Evolutionary conservation across 2,797 vertebrate species (phyloP).

Genomic region (Enteromius afrohamiltoni): DNA sequence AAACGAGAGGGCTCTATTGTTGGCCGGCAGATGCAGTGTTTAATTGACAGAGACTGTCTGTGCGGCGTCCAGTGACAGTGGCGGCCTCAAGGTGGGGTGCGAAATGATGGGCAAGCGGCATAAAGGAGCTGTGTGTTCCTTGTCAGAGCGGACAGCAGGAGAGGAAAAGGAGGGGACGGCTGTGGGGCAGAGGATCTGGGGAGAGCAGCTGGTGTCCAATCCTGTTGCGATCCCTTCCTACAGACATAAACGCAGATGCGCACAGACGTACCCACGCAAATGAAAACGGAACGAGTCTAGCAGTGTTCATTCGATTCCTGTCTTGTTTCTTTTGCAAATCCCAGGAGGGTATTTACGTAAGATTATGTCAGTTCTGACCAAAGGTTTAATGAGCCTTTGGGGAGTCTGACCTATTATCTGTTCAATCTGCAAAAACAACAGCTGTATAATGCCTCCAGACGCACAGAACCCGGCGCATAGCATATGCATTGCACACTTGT

Average conservation of each 20-base stretch:
- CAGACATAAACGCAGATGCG: conserved; percentile 40
- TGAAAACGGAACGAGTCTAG: conserved; percentile 50
- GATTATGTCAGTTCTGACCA: conserved; percentile 76
- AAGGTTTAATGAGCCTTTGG: conserved; percentile 74
- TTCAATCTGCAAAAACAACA: conserved; percentile 70
- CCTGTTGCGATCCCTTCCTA: conserved; percentile 71
- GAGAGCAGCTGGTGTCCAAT: conserved; percentile 77
- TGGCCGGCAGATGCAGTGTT: conserved; percentile 73
- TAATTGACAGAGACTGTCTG: conserved; percentile 76
- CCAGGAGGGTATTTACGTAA: conserved; percentile 74
- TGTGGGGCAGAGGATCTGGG: conserved; percentile 49
- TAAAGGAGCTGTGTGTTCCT: conserved; percentile 77
- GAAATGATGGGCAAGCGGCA: conserved; percentile 78
- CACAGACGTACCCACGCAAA: conserved; percentile 48
- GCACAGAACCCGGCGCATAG: conserved; percentile 24
- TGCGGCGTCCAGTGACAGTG: conserved; percentile 66
- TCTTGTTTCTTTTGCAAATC: conserved; percentile 63
- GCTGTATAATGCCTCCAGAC: conserved; percentile 62
- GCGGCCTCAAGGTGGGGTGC: conserved; percentile 73
- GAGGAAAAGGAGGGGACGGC: conserved; percentile 56
- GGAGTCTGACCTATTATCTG: conserved; percentile 72
- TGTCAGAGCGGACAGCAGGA: conserved; percentile 72
- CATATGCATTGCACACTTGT: conserved; percentile 4
- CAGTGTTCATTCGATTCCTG: conserved; percentile 61
- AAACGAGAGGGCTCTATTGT: conserved; percentile 64